A percentile compares a stretch with the other conserved stretches of the same genome.
Evolutionary conservation across 2,797 vertebrate genomes (phyloP).

Genomic region (Channa striata): DNA sequence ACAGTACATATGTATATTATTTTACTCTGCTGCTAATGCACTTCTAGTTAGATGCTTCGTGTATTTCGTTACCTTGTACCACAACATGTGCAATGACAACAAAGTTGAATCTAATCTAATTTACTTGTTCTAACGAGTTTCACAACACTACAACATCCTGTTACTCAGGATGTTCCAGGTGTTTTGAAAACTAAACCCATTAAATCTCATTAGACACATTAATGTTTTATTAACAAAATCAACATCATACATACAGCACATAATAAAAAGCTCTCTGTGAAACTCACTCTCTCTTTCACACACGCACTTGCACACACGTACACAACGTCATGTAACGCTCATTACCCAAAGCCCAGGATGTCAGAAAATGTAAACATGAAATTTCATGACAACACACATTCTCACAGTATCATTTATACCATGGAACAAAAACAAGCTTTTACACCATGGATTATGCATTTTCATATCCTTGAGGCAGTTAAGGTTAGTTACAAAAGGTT

Average conservation of each 20-base stretch:
- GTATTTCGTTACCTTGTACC: too few relatives aligned
- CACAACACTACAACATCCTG: background rate
- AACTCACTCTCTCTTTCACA: conserved; percentile 1
- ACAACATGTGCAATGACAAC: too few relatives aligned
- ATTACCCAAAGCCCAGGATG: conserved; percentile 42
- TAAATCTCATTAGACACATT: conserved; percentile 16
- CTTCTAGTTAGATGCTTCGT: too few relatives aligned
- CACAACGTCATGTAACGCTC: conserved; percentile 12
- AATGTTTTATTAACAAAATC: conserved; percentile 59
- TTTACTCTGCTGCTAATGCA: too few relatives aligned
- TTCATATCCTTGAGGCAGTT: conserved; percentile 77
- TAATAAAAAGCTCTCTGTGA: background rate
- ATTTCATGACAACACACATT: conserved; percentile 47
- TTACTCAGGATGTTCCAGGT: background rate
- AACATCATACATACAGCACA: conserved; percentile 5
- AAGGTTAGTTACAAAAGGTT: conserved; percentile 71
- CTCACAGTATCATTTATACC: conserved; percentile 81
- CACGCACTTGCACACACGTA: conserved; percentile 7
- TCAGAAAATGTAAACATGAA: conserved; percentile 67
- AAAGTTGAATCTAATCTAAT: too few relatives aligned
- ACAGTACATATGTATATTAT: too few relatives aligned
- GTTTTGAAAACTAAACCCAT: background rate
- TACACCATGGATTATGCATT: conserved; percentile 64
- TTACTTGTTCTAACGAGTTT: background rate
- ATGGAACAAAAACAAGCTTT: conserved; percentile 64